Conservation (phyloP, 1,140 invertebrate species). For the Bactericera cockerelli region DNA sequence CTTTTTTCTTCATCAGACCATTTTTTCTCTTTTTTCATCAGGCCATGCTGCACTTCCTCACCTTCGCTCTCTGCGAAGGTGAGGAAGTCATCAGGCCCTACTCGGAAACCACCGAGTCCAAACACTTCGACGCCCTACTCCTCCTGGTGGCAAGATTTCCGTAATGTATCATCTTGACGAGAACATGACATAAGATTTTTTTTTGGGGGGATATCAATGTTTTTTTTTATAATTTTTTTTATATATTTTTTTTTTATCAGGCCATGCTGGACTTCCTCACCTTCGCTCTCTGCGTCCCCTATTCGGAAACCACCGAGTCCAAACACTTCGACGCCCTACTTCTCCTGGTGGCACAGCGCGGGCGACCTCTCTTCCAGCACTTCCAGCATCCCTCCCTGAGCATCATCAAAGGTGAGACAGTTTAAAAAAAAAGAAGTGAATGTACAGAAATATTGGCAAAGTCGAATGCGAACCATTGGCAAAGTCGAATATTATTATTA, state of each 20-base stretch:
- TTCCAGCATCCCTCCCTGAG: conserved; percentile 45
- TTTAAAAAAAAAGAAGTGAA: no score
- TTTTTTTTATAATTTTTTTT: no score
- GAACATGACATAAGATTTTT: no score
- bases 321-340: conserved; percentile 91
- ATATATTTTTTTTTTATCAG: no score
- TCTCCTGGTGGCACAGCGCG: conserved; percentile 70
- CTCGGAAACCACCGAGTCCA: conserved; percentile 95
- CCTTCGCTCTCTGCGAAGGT: conserved; percentile 95
- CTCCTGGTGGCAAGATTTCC: conserved; percentile 71
- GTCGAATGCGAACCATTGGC: no score
- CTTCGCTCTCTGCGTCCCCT: conserved; percentile 96
- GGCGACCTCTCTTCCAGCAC: conserved; percentile 77
- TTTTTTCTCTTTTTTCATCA: no score
- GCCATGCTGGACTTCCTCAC: conserved; percentile 98
- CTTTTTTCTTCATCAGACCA: no score
- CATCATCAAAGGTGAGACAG: neutral
- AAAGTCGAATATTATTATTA: no score
- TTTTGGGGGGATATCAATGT: no score
- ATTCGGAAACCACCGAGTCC: conserved; percentile 96
- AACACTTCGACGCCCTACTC: conserved; percentile 87
- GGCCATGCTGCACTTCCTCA: conserved; percentile 95
- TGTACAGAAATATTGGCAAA: no score
- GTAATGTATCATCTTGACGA: no score
- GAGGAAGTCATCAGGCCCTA: no score